Evolutionary conservation across 2,888 invertebrate species (phyloP).

Genomic region (Pheosia gnoma): DNA sequence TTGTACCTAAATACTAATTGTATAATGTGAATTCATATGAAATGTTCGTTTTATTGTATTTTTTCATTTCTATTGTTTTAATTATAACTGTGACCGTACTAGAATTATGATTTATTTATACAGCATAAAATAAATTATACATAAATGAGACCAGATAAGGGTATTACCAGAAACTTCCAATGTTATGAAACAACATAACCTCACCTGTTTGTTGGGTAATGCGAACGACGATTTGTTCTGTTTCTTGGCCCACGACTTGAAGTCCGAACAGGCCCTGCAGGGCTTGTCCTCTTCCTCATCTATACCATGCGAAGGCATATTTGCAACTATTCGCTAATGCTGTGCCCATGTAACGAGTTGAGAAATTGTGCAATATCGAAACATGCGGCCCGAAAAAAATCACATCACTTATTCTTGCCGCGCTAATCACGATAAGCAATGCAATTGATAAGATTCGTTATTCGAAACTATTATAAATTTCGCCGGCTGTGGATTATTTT

Average conservation of each 20-base stretch:
- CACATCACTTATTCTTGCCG: conserved; percentile 26
- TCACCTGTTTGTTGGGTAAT: conserved; percentile 57
- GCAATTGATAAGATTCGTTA: conserved; percentile 7
- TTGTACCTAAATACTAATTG: too few relatives aligned
- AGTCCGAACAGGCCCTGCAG: conserved; percentile 89
- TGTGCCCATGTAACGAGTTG: conserved; percentile 42
- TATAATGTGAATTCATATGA: too few relatives aligned
- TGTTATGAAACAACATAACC: conserved; percentile 43
- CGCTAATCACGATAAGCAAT: conserved; percentile 7
- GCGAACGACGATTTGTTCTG: conserved; percentile 71
- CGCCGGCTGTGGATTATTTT: conserved; percentile 26
- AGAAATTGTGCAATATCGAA: conserved; percentile 52
- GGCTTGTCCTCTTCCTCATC: conserved; percentile 79
- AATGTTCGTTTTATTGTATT: too few relatives aligned
- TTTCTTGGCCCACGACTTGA: conserved; percentile 88
- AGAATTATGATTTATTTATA: too few relatives aligned
- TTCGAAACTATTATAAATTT: conserved; percentile 14
- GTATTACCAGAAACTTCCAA: not conserved
- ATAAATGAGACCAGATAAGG: not conserved
- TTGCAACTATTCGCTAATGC: conserved; percentile 26
- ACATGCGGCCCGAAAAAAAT: conserved; percentile 13
- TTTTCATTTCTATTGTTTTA: too few relatives aligned
- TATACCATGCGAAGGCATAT: conserved; percentile 63
- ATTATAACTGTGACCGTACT: too few relatives aligned
- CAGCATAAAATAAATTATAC: too few relatives aligned